Percentiles rank a stretch among this genome's conserved stretches.
phyloP scores from a whole-genome alignment of 2,888 invertebrate genomes.

The Alloscopus bannaensis region DNA sequence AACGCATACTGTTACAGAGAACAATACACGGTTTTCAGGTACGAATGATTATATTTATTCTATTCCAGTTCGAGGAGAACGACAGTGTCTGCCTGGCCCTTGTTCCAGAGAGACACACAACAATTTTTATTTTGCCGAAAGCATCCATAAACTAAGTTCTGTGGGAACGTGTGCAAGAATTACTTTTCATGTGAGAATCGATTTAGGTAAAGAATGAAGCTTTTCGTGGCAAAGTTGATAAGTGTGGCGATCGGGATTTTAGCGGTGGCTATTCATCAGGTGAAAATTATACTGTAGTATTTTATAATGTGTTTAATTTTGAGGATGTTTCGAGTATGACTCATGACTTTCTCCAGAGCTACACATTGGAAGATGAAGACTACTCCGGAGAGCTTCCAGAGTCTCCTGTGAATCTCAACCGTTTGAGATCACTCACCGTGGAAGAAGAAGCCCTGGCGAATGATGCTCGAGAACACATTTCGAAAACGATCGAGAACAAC shows the following conservation, averaged over 20 bases:
- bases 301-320: neutral
- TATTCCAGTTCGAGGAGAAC: constrained; percentile 6
- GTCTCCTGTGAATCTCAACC: neutral
- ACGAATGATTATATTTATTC: no score
- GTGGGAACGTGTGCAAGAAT: neutral
- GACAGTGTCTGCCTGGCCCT: neutral
- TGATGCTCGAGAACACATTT: constrained; percentile 69
- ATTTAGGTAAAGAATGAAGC: neutral
- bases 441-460: constrained; percentile 69
- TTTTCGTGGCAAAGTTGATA: neutral
- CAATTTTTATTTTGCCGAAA: neutral
- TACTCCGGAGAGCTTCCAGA: neutral
- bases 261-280: no score
- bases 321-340: neutral
- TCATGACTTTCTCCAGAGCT: neutral
- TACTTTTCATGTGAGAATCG: neutral
- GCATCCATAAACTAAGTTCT: neutral
- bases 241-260: neutral
- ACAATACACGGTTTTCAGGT: no score
- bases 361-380: constrained; percentile 16
- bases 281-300: neutral
- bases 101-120: neutral
- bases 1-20: no score
- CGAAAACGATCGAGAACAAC: constrained; percentile 69
- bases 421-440: constrained; percentile 51